Evolutionary conservation across 2,888 invertebrate genomes (phyloP), one percentile per base, ranked within the genome.

Genomic region (Lordiphosa fenestrarum): DNA sequence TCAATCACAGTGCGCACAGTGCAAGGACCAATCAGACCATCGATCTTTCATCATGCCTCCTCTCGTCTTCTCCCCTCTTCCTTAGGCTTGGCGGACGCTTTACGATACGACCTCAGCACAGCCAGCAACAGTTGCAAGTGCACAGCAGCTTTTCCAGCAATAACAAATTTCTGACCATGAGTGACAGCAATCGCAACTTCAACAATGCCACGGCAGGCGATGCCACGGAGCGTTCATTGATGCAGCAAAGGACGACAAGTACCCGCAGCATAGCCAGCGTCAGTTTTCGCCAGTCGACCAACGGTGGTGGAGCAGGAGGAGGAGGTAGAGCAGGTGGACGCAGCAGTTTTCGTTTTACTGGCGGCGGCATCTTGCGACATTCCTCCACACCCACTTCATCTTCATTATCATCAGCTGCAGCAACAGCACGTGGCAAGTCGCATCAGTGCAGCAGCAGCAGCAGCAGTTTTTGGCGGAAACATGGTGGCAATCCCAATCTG

Each of bases 21-120:
- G 21, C 33, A 19, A 49, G 40, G 25, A 19, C 13, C 54, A 59
- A 54, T 50, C 66, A 74, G 39, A 40, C 42, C 33, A 52, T 64
- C 42, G 63, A 49, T 63, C 50, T 60, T 60, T 59, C 51, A 58
- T 39, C 44, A 33, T 30, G 30, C 23, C 21, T 21, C 6, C 21
- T 1, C 19, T 40, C 6, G 30, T 2, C 33, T 25, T 9, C n/a
- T 10, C 10, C 41, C 37, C 39, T 9, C n/a, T n/a, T 19, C 42
- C 6, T 61, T 15, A 89, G 89, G 44, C 76, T 89, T 58, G 89
- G 89, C 37, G 89, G 89, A 4, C 88, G 90, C 6, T 89, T 87
- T 53, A 86, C 89, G 2, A 87, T 89, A 58, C 86, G 89, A 46
- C 89, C 89, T 6, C 89, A 88, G 62, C 85, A 88, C 42, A 85